Conservation (phyloP, 1,140 invertebrate species). For the Coelopa frigida region DNA sequence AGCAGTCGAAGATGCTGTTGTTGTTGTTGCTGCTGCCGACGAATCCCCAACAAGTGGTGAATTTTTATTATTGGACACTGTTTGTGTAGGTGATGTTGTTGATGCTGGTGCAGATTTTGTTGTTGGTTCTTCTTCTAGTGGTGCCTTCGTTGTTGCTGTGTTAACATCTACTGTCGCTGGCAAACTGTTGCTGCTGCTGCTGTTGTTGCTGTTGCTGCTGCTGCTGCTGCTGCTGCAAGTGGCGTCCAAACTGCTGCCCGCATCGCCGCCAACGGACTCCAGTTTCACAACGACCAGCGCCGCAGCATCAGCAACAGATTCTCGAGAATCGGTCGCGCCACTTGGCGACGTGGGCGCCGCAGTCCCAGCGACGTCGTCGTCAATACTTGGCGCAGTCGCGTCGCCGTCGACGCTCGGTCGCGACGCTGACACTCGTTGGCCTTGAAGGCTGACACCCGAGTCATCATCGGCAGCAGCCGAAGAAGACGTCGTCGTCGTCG, state of each 20-base stretch:
- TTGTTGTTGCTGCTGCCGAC: slow-evolving; percentile 7
- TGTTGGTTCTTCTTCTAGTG: not conserved
- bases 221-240: slow-evolving; percentile 5
- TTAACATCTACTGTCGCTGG: not conserved
- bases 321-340: not conserved
- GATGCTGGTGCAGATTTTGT: not conserved
- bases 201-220: slow-evolving; percentile 3
- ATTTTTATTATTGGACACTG: not conserved
- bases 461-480: slow-evolving; percentile 1
- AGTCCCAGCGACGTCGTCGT: not conserved
- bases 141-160: not conserved
- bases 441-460: not conserved
- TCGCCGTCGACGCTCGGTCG: not conserved
- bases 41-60: not conserved
- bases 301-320: not conserved
- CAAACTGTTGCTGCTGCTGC: slow-evolving; percentile 6
- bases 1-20: slow-evolving; percentile 2
- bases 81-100: not conserved
- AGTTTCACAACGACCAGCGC: not conserved
- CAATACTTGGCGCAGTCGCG: not conserved
- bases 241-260: slow-evolving; percentile 10
- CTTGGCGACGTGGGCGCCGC: slow-evolving; percentile 2
- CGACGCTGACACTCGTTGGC: not conserved
- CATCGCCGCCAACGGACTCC: slow-evolving; percentile 1
- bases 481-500: not conserved